Percentiles rank a stretch among this genome's conserved stretches.
These are phyloP conservation scores for Conchocele bisecta DNA, from an alignment of 2,888 invertebrate genomes.

Conservation along the genomic window DNA sequence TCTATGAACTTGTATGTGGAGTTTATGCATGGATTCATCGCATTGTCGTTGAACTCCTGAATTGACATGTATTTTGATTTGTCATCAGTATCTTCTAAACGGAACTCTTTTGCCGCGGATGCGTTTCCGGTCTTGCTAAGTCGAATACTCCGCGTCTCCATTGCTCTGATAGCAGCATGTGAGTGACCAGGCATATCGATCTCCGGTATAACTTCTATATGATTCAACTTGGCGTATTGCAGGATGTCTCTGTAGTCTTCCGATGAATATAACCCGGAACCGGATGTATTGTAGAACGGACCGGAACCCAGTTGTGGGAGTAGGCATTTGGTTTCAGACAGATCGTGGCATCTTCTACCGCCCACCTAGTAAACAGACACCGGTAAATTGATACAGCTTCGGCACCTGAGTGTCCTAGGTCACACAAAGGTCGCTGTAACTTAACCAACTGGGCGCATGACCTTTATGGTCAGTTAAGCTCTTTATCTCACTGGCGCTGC, in stretches of 20 bases:
- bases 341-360: conserved; percentile 46
- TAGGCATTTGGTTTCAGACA: conserved; percentile 46
- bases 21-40: conserved; percentile 58
- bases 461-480: no score
- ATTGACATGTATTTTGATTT: conserved; percentile 50
- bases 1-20: conserved; percentile 38
- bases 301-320: conserved; percentile 56
- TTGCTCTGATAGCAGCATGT: conserved; percentile 74
- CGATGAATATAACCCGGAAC: conserved; percentile 67
- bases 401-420: no score
- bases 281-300: conserved; percentile 36
- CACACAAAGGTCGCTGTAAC: no score
- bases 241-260: conserved; percentile 75
- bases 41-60: conserved; percentile 61
- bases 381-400: not conserved
- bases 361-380: conserved; percentile 16
- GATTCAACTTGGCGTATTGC: conserved; percentile 64
- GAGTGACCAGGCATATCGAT: conserved; percentile 77
- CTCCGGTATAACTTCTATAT: conserved; percentile 76
- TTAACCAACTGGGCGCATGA: no score
- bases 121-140: not conserved
- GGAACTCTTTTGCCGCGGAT: conserved; percentile 23
- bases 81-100: conserved; percentile 37
- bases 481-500: no score
- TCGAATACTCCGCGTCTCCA: conserved; percentile 61